Evolutionary conservation across 2,888 invertebrate species (phyloP).

Genomic region (Ectemnius cavifrons): DNA sequence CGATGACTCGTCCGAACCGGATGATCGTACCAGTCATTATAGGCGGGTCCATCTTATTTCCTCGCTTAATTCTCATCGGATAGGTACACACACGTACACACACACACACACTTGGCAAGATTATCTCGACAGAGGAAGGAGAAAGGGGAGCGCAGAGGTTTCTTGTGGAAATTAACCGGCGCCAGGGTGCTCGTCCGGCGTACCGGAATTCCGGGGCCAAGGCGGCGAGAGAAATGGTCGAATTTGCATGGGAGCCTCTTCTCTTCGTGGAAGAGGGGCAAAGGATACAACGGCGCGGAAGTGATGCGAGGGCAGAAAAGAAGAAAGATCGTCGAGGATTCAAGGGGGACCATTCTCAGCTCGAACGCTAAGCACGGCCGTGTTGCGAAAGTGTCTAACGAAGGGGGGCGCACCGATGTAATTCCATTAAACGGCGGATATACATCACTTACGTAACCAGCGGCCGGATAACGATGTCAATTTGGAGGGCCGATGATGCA

Average conservation of each 20-base stretch:
- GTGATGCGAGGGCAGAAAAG: constrained; percentile 7
- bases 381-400: constrained; percentile 17
- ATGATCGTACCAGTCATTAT: constrained; percentile 2
- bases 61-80: constrained; percentile 23
- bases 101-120: neutral
- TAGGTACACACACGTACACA: neutral
- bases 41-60: neutral
- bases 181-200: constrained; percentile 28
- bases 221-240: constrained; percentile 34
- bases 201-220: neutral
- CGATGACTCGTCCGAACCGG: too few relatives aligned
- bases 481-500: neutral
- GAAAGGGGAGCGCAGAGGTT: neutral
- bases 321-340: constrained; percentile 43
- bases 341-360: constrained; percentile 40
- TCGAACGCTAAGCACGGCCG: neutral
- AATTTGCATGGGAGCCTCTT: constrained; percentile 55
- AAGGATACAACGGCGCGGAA: constrained; percentile 11
- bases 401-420: constrained; percentile 20
- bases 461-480: constrained; percentile 2
- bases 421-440: constrained; percentile 20
- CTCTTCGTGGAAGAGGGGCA: constrained; percentile 40
- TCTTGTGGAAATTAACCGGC: constrained; percentile 52
- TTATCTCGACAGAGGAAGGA: constrained; percentile 3
- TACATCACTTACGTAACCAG: constrained; percentile 1